Evolutionary conservation across 2,888 invertebrate genomes (phyloP), one percentile per base, ranked within the genome.

Genomic region (Stratiomys singularior): DNA sequence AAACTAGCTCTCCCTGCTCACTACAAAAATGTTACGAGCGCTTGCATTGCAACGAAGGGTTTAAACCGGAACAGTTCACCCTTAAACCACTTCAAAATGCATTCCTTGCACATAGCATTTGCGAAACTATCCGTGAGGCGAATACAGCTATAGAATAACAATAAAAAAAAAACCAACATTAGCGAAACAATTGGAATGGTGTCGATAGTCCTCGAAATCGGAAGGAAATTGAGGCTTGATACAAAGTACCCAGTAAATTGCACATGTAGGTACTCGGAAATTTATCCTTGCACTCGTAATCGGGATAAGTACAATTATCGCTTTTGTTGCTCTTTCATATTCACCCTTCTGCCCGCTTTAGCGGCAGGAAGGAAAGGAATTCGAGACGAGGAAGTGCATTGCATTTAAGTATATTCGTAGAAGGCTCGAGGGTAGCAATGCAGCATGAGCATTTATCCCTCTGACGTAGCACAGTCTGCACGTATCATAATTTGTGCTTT

Each of bases 251-350:
- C 18, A 3, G 37, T 28, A 5, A 30, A 66, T 66, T 66, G 37
- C 37, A 21, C 37, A 37, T 30, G 69, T 13, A 30, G 13, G 69
- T 69, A 46, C 69, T 47, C 25, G 69, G 74, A 60, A 60, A 74
- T 58, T 74, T 58, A 74, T 74, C 74, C 58, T 30, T 11, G 37
- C 13, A 28, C 60, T 60, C 58, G 44, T 58, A 37, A 60, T 74
- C 60, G 23, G 56, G 37, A 58, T 52, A 21, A 23, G 37, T 58
- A 60, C 74, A 74, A 74, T 74, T 74, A 74, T 37, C 74, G 74
- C 60, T 74, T 30, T 9, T 74, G 60, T 74, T 74, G 74, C 74
- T 74, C 74, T 74, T 74, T 74, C 74, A 27, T 15, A 37, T 37
- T 37, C 37, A 9, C 9, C 9, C 3, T 37, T 37, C 21, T 66